Evolutionary conservation across 2,113 vertebrate species (phyloP).

Genomic region (Shinisaurus crocodilurus): DNA sequence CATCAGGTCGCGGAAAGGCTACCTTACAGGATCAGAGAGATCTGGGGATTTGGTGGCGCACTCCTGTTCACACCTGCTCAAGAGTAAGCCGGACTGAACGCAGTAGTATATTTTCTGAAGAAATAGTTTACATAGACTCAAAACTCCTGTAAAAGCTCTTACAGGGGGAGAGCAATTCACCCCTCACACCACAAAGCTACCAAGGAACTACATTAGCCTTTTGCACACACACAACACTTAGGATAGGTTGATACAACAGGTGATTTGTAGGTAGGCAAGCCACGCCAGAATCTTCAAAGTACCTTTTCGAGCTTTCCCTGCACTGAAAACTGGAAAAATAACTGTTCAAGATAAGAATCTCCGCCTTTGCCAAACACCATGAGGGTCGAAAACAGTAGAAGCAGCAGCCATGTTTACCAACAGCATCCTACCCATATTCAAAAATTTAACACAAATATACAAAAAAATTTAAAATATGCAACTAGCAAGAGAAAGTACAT

Average conservation of each 20-base stretch:
- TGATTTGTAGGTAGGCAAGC: background rate
- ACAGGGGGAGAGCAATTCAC: too few species aligned
- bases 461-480: background rate
- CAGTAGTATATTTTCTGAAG: background rate
- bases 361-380: background rate
- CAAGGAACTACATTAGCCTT: too few species aligned
- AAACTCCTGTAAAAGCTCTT: too few species aligned
- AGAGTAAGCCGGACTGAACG: background rate
- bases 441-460: background rate
- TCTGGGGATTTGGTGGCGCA: background rate
- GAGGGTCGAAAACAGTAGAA: background rate
- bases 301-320: background rate
- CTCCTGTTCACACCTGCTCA: background rate
- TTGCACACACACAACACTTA: too few species aligned
- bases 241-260: too few species aligned
- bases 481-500: background rate
- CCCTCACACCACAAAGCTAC: too few species aligned
- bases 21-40: background rate
- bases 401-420: background rate
- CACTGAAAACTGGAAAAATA: background rate
- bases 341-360: background rate
- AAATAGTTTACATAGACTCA: background rate
- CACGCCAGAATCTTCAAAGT: background rate
- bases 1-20: background rate
- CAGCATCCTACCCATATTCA: background rate